Base-by-base conservation (phyloP, 2,888 invertebrate genomes). In the Hypercompe scribonia region DNA sequence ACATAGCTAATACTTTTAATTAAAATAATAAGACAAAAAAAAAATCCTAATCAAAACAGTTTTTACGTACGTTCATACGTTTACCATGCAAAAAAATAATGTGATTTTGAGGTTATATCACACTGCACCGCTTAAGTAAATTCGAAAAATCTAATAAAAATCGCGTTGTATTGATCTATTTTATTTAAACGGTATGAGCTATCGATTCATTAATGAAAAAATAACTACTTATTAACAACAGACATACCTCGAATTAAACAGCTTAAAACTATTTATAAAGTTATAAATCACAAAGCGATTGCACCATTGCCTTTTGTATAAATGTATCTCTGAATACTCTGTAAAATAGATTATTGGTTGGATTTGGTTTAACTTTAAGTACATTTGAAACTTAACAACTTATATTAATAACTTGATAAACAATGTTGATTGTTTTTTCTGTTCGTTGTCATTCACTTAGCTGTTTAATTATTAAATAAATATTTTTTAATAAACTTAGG, bases 271-370 rank as follows among this genome's bases (percentile, higher is more conserved):
- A 88, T 83, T 81, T 83, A 84, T 82, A 81, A 87, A 84, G 76
- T 82, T 87, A 86, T 84, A 82, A 46, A 90, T 90, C 89, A 90
- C 89, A 90, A 89, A 90, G 90, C 90, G 87, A 88, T 87, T 88
- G 89, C 88, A 88, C 89, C 88, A 87, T 84, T 87, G 84, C 83
- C 82, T 80, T 81, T 83, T 83, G 79, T 79, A 71, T 76, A 69
- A 78, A 70, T 84, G 82, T 82, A 82, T 83, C 84, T 82, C 81
- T 85, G 82, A 82, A 85, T 81, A 76, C 68, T 72, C 11, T 69
- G 39, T 36, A 18, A 63, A n/a, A 28, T n/a, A 64, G 1, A 34
- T 50, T 33, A 42, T 7, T 36, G 3, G 8, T 36, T 36, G 8
- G 2, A 34, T 18, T 50, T 54, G 8, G n/a, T 54, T 54, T 11